phyloP scores from a whole-genome alignment of 2,888 invertebrate species.

The Anagyrus pseudococci region DNA sequence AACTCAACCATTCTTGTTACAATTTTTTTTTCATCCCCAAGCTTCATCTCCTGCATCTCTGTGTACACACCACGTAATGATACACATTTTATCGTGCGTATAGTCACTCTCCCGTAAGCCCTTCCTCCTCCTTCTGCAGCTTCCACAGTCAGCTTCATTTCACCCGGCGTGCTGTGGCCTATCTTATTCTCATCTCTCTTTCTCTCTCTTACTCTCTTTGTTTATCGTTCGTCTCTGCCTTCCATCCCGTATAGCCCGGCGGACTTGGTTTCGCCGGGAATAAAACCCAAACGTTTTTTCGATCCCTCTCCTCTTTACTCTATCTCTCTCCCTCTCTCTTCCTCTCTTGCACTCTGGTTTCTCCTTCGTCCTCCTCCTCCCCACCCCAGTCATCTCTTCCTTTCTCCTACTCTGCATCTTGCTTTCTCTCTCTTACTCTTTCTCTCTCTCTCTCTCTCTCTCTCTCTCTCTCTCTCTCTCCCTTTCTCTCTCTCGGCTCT shows the following conservation, averaged over 20 bases:
- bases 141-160: no score
- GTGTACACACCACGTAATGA: no score
- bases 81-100: no score
- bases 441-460: slow-evolving; percentile 1
- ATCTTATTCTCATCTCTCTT: background rate
- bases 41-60: no score
- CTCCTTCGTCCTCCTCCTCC: no score
- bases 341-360: background rate
- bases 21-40: no score
- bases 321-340: background rate
- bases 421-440: background rate
- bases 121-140: no score
- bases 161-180: no score
- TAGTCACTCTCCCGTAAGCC: no score
- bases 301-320: background rate
- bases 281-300: slow-evolving; percentile 13
- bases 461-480: slow-evolving; percentile 1
- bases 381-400: background rate
- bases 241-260: background rate
- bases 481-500: background rate
- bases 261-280: slow-evolving; percentile 8
- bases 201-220: background rate
- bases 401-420: background rate
- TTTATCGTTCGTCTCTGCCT: background rate
- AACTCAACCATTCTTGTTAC: no score